A percentile compares a stretch with the other conserved stretches of the same genome.
These are phyloP conservation scores for Drosophila leonis DNA, from an alignment of 2,888 invertebrate genomes.

Conservation along the genomic window DNA sequence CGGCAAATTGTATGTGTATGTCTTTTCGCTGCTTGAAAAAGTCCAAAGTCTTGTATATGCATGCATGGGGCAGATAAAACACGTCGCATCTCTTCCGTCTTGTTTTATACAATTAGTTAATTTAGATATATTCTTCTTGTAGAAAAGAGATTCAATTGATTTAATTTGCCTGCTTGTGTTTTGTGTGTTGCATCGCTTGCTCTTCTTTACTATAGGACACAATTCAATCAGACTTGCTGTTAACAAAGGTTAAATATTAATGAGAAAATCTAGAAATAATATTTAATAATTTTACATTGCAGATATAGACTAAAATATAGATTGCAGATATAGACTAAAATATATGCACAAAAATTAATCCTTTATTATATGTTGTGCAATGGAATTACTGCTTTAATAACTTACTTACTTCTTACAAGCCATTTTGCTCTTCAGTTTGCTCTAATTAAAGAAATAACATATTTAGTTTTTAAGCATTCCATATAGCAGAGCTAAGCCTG, in stretches of 20 bases:
- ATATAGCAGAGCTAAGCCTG: not conserved
- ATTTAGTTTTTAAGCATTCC: not conserved
- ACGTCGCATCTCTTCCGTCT: slow-evolving; percentile 1
- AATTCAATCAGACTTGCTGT: not conserved
- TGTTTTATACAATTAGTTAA: slow-evolving; percentile 8
- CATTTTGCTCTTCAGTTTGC: too few species aligned
- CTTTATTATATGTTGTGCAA: too few species aligned
- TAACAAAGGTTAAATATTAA: not conserved
- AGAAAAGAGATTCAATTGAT: slow-evolving; percentile 29
- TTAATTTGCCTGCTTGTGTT: slow-evolving; percentile 29
- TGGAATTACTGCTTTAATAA: too few species aligned
- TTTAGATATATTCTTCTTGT: not conserved
- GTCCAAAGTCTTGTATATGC: not conserved
- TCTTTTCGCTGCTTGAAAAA: not conserved
- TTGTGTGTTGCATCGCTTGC: not conserved
- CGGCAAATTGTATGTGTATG: not conserved
- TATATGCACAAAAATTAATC: too few species aligned
- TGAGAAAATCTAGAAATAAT: not conserved
- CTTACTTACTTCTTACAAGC: not conserved
- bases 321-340: too few species aligned
- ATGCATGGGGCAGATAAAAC: slow-evolving; percentile 17
- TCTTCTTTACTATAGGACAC: not conserved
- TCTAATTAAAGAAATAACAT: too few species aligned
- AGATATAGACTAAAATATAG: too few species aligned
- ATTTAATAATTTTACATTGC: too few species aligned